Evolutionary conservation across 2,113 vertebrate species (phyloP).

Genomic region (Leptodactylus fuscus): DNA sequence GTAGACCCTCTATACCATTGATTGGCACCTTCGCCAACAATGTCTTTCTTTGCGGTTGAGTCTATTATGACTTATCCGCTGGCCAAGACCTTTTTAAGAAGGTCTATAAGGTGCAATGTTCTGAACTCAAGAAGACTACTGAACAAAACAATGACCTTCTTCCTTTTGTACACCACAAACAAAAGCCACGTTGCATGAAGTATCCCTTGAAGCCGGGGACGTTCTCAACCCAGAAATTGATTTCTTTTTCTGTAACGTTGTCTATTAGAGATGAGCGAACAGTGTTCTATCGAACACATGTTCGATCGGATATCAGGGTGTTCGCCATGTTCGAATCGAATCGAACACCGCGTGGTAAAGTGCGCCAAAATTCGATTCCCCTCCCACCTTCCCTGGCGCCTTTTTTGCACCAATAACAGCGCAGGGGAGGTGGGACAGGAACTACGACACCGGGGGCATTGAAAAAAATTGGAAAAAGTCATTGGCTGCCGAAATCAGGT

Average conservation of each 20-base stretch:
- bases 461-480: too few species aligned
- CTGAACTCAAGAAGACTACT: conserved; percentile 16
- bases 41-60: conserved; percentile 17
- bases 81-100: conserved; percentile 36
- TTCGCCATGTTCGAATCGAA: too few species aligned
- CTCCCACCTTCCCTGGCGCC: too few species aligned
- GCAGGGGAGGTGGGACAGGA: too few species aligned
- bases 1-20: conserved; percentile 1
- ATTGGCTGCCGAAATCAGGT: too few species aligned
- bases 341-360: too few species aligned
- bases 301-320: too few species aligned
- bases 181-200: conserved; percentile 24
- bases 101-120: conserved; percentile 14
- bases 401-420: too few species aligned
- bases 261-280: too few species aligned
- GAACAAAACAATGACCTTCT: conserved; percentile 44
- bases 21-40: conserved; percentile 32
- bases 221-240: conserved; percentile 14
- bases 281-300: too few species aligned
- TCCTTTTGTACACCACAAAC: conserved; percentile 36
- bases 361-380: too few species aligned
- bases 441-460: too few species aligned
- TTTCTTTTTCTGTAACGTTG: not conserved
- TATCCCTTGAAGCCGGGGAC: conserved; percentile 3
- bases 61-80: conserved; percentile 37